Percentiles rank a stretch among this genome's conserved stretches.
Evolutionary conservation across 2,113 vertebrate genomes (phyloP).

Genomic region (Sapayoa aenigma): DNA sequence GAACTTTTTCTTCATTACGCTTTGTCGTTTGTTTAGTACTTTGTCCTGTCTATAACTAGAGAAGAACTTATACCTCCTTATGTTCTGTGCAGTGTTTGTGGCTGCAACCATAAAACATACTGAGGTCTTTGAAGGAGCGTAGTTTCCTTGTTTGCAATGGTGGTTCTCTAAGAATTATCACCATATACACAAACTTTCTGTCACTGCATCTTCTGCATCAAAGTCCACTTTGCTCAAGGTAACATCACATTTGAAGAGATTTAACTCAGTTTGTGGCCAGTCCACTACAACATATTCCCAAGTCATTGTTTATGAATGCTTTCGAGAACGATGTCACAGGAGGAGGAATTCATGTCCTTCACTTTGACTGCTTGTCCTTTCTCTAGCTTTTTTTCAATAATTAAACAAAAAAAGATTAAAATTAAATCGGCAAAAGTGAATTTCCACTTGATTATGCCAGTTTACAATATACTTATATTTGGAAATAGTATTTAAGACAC

Average conservation of each 20-base stretch:
- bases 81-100: background rate
- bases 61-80: background rate
- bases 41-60: background rate
- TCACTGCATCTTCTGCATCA: background rate
- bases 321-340: background rate
- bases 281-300: background rate
- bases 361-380: background rate
- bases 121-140: background rate
- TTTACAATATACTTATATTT: background rate
- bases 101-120: background rate
- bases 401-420: background rate
- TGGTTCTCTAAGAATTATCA: background rate
- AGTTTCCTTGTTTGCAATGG: background rate
- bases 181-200: background rate
- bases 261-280: background rate
- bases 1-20: background rate
- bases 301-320: background rate
- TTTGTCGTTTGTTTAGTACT: background rate
- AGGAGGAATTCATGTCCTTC: background rate
- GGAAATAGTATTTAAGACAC: background rate
- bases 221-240: background rate
- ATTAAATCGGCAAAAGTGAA: background rate
- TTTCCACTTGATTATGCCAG: background rate
- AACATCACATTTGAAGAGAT: background rate
- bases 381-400: background rate